phyloP scores from a whole-genome alignment of 2,113 vertebrate genomes.

The Oxygymnocypris stewartii region DNA sequence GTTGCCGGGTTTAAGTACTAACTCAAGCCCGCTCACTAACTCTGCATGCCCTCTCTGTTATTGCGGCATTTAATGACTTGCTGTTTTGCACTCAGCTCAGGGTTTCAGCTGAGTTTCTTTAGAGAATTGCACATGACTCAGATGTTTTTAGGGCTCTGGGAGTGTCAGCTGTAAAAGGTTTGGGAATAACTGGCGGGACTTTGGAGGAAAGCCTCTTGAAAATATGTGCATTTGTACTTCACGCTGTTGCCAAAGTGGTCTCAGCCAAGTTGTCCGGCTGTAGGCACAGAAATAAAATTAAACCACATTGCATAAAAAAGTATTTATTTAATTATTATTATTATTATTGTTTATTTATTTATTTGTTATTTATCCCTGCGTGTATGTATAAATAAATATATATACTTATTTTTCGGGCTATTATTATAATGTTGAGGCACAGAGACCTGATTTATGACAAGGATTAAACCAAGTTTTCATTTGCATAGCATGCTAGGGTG shows the following conservation, averaged over 20 bases:
- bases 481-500: slow-evolving; percentile 11
- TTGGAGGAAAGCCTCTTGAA: slow-evolving; percentile 21
- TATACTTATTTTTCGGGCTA: not conserved
- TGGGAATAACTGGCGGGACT: slow-evolving; percentile 8
- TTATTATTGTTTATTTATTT: no score
- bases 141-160: slow-evolving; percentile 12
- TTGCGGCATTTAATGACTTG: slow-evolving; percentile 45
- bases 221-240: slow-evolving; percentile 17
- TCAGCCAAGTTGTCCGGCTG: not conserved
- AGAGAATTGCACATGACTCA: slow-evolving; percentile 31
- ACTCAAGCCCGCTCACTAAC: not conserved
- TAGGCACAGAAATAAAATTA: not conserved
- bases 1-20: slow-evolving; percentile 25
- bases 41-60: slow-evolving; percentile 34
- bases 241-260: not conserved
- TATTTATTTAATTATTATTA: not conserved
- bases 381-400: not conserved
- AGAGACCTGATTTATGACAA: slow-evolving; percentile 11
- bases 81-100: slow-evolving; percentile 29
- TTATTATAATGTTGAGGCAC: not conserved
- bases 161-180: slow-evolving; percentile 30
- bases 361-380: no score
- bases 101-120: slow-evolving; percentile 3
- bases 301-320: not conserved
- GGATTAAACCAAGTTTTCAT: slow-evolving; percentile 15